phyloP scores from a whole-genome alignment of 2,888 invertebrate genomes.

The Schrankia costaestrigalis region DNA sequence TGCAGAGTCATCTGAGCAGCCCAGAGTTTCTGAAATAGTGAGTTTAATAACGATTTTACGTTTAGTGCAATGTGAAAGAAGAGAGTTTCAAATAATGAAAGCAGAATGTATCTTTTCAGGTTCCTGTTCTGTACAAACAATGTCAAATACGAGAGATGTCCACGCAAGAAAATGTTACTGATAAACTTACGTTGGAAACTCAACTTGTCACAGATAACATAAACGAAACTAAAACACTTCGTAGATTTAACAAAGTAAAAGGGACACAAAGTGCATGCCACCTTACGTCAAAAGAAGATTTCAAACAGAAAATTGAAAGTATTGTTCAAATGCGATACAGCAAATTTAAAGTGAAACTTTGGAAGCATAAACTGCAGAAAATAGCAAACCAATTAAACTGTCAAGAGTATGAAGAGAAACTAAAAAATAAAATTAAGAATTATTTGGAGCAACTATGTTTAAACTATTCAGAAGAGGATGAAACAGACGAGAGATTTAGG shows the following conservation, averaged over 20 bases:
- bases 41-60: constrained; percentile 1
- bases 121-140: too few species aligned
- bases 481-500: constrained; percentile 20
- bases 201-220: too few species aligned
- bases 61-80: too few species aligned
- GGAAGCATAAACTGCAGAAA: constrained; percentile 25
- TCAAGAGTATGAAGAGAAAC: constrained; percentile 31
- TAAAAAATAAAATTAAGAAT: constrained; percentile 30
- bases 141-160: too few species aligned
- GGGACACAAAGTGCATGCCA: too few species aligned
- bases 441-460: constrained; percentile 26
- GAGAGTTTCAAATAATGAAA: constrained; percentile 19
- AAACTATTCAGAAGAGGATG: constrained; percentile 16
- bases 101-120: constrained; percentile 25
- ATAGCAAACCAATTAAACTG: constrained; percentile 27
- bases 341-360: constrained; percentile 18
- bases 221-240: too few species aligned
- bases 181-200: too few species aligned
- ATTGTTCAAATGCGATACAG: too few species aligned
- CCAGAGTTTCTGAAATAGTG: constrained; percentile 1
- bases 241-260: too few species aligned
- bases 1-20: constrained; percentile 1
- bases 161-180: too few species aligned
- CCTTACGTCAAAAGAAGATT: too few species aligned
- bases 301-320: too few species aligned